A percentile compares a stretch with the other conserved stretches of the same genome.
These are phyloP conservation scores for Manis crassicaudata DNA, from an alignment of 2,797 vertebrate species.

Conservation along the genomic window DNA sequence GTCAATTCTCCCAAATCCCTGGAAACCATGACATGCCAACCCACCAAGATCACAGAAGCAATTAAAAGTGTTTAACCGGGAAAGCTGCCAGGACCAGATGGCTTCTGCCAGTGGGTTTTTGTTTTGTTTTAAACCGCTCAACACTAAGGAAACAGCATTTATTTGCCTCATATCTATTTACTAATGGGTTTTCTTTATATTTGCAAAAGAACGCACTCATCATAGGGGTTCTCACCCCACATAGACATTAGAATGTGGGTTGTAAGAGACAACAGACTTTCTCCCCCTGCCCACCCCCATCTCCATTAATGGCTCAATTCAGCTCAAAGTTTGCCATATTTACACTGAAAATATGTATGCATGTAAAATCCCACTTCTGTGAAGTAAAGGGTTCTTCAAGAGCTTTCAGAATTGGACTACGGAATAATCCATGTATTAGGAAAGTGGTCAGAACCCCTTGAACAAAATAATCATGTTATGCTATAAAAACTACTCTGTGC, in stretches of 20 bases:
- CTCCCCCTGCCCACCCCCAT: not conserved
- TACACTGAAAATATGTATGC: not conserved
- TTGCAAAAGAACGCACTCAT: constrained; percentile 23
- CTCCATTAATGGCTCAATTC: not conserved
- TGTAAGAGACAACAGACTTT: not conserved
- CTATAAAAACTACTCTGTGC: not conserved
- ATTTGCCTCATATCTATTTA: constrained; percentile 65
- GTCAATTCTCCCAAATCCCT: constrained; percentile 72
- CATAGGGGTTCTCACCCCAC: not conserved
- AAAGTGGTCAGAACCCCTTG: not conserved
- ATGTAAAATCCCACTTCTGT: not conserved
- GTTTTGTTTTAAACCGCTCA: constrained; percentile 76
- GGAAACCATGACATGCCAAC: constrained; percentile 74
- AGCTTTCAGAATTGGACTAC: not conserved
- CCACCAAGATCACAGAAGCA: constrained; percentile 79
- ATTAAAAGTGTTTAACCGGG: constrained; percentile 80
- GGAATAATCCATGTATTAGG: not conserved
- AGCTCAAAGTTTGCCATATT: not conserved
- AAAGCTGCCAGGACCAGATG: constrained; percentile 78
- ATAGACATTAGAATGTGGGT: not conserved
- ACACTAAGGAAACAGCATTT: constrained; percentile 71
- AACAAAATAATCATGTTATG: not conserved
- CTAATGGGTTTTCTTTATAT: constrained; percentile 44
- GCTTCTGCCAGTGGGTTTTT: constrained; percentile 76
- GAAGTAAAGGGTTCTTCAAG: not conserved